Percentiles rank a stretch among this genome's conserved stretches.
Evolutionary conservation across 2,797 vertebrate genomes (phyloP).

Genomic region (Micromesistius poutassou): DNA sequence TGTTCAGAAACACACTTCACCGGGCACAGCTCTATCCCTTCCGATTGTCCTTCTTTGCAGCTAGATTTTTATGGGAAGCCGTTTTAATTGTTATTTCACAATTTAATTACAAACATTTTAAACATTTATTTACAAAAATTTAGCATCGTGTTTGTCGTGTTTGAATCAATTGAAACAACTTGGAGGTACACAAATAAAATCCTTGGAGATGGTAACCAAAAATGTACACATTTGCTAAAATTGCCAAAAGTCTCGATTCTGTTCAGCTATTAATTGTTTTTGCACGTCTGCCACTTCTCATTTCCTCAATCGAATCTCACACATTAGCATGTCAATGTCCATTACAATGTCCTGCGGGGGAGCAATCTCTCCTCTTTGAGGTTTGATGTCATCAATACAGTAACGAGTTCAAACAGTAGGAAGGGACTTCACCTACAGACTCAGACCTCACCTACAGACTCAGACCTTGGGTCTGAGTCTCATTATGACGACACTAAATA

Average conservation of each 20-base stretch:
- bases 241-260: neutral
- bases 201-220: neutral
- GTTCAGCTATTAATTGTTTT: neutral
- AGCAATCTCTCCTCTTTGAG: slow-evolving; percentile 31
- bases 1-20: slow-evolving; percentile 39
- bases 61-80: slow-evolving; percentile 25
- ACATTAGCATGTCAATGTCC: slow-evolving; percentile 58
- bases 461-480: slow-evolving; percentile 33
- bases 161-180: neutral
- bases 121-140: neutral
- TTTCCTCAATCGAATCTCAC: slow-evolving; percentile 40
- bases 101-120: slow-evolving; percentile 8
- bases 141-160: neutral
- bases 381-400: slow-evolving; percentile 32
- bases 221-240: neutral
- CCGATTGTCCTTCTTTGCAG: slow-evolving; percentile 68
- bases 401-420: slow-evolving; percentile 43
- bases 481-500: slow-evolving; percentile 21
- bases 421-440: slow-evolving; percentile 14
- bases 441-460: slow-evolving; percentile 25
- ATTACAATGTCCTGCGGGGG: slow-evolving; percentile 16
- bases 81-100: slow-evolving; percentile 27
- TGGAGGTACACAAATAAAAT: neutral
- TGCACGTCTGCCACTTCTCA: slow-evolving; percentile 34
- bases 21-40: slow-evolving; percentile 31